Conservation (phyloP, 2,888 invertebrate species). For the Diabrotica balteata region DNA sequence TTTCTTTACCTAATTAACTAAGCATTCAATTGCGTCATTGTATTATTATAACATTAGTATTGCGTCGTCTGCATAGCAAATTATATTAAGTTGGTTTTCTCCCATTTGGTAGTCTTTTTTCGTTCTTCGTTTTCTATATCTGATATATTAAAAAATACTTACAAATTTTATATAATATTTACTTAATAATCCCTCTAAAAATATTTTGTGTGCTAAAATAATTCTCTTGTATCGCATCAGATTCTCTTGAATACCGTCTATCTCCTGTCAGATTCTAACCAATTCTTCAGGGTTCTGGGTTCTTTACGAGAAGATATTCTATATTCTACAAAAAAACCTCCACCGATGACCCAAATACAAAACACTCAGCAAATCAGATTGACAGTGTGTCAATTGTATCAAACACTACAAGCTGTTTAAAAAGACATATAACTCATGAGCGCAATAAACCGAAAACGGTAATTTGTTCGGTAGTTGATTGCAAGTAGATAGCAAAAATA, state of each 20-base stretch:
- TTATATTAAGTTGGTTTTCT: too few relatives aligned
- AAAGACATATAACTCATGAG: conserved; percentile 49
- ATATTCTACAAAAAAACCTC: conserved; percentile 46
- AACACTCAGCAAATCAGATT: conserved; percentile 37
- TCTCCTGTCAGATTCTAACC: conserved; percentile 38
- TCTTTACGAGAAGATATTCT: conserved; percentile 41
- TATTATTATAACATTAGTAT: too few relatives aligned
- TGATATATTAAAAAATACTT: too few relatives aligned
- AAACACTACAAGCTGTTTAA: conserved; percentile 48
- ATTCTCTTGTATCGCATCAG: background rate
- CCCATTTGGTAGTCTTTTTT: too few relatives aligned
- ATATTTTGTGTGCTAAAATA: background rate
- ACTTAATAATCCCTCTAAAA: too few relatives aligned
- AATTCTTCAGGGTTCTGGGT: conserved; percentile 40
- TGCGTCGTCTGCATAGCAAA: too few relatives aligned
- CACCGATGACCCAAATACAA: conserved; percentile 46
- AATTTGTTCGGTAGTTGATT: conserved; percentile 46
- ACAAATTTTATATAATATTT: too few relatives aligned
- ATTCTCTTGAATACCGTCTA: conserved; percentile 38
- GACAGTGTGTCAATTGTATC: conserved; percentile 34
- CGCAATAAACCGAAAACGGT: conserved; percentile 49
- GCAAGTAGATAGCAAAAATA: conserved; percentile 48
- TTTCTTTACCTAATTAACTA: too few relatives aligned
- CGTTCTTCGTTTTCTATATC: too few relatives aligned
- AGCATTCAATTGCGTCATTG: too few relatives aligned